These are phyloP conservation scores for Eumaeus atala DNA, from an alignment of 1,140 invertebrate species.

Conservation along the genomic window DNA sequence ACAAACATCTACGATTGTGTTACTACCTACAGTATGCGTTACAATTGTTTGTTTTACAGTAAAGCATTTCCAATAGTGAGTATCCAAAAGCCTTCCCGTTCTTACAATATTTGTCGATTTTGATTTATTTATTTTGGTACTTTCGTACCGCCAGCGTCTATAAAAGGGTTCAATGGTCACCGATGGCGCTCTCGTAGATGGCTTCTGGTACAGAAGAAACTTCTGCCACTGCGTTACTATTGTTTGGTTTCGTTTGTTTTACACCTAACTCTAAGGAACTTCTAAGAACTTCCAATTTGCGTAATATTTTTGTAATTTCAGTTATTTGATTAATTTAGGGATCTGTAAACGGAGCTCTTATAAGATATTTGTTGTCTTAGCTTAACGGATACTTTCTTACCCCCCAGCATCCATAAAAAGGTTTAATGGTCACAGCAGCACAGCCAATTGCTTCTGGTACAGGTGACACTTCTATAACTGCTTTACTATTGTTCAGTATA, in stretches of 20 bases:
- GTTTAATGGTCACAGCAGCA: not conserved
- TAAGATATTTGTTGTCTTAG: constrained; percentile 18
- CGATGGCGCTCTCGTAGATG: not conserved
- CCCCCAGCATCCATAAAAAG: not conserved
- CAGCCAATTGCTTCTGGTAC: not conserved
- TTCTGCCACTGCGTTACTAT: not conserved
- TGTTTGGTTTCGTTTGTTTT: not conserved
- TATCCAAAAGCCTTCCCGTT: too few species aligned
- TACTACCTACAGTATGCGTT: too few species aligned
- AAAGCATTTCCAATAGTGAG: too few species aligned
- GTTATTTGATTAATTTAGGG: too few species aligned
- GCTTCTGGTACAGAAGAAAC: not conserved
- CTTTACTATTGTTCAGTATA: not conserved
- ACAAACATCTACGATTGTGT: not conserved
- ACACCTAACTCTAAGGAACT: not conserved
- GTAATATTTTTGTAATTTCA: too few species aligned
- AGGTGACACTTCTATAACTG: not conserved
- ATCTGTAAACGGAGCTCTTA: not conserved
- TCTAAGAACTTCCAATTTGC: too few species aligned
- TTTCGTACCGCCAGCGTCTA: not conserved
- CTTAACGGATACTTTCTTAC: constrained; percentile 13
- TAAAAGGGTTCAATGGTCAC: not conserved
- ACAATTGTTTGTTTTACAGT: not conserved
- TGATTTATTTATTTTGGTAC: too few species aligned
- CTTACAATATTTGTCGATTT: too few species aligned